Evolutionary conservation across 2,797 vertebrate genomes (phyloP).

Genomic region (Aldrovandia affinis): DNA sequence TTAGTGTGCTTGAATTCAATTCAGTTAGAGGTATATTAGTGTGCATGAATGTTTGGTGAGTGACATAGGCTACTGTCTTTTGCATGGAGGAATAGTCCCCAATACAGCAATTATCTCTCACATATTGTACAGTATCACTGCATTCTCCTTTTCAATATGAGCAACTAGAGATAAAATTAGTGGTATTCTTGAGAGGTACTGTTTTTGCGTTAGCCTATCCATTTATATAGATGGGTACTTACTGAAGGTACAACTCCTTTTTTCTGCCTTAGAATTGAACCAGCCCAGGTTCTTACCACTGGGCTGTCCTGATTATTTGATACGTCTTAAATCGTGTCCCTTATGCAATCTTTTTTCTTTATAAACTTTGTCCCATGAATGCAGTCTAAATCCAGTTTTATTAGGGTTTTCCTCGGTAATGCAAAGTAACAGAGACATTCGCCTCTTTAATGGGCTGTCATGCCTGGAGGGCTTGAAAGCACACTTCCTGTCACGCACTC

Average conservation of each 20-base stretch:
- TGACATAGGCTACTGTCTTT: background rate
- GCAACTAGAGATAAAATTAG: background rate
- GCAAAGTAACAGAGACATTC: background rate
- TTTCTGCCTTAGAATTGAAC: background rate
- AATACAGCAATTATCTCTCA: background rate
- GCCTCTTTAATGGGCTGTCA: background rate
- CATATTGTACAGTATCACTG: background rate
- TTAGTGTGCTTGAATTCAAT: too few species aligned
- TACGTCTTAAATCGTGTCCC: too few species aligned
- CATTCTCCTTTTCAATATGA: background rate
- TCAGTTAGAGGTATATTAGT: too few species aligned
- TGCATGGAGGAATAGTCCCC: background rate
- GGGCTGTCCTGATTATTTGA: too few species aligned
- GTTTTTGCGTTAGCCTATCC: too few species aligned
- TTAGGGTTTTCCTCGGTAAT: background rate
- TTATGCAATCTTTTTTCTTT: background rate
- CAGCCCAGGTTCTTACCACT: background rate
- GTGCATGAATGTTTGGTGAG: too few species aligned
- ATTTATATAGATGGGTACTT: too few species aligned
- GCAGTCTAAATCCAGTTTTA: background rate
- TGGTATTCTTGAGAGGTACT: too few species aligned
- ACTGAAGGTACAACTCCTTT: background rate
- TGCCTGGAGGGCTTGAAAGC: background rate
- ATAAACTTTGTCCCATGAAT: background rate
- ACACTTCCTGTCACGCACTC: background rate